Percentiles rank a stretch among this genome's conserved stretches.
Conservation (phyloP, 2,888 invertebrate genomes). For the Phalangium opilio region DNA sequence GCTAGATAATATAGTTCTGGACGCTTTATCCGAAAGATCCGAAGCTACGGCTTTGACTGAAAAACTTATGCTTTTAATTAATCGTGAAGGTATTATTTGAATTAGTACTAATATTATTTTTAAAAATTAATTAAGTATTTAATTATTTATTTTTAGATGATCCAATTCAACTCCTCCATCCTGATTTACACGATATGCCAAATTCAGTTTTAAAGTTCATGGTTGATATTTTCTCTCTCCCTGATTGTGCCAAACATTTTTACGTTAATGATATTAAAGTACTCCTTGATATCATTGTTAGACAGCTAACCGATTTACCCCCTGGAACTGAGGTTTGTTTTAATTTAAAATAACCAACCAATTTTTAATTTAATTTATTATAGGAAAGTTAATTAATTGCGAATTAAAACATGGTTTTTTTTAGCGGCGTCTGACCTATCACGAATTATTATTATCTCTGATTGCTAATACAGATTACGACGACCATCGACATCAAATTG, state of each 20-base stretch:
- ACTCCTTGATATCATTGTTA: conserved; percentile 76
- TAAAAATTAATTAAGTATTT: not conserved
- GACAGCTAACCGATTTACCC: conserved; percentile 76
- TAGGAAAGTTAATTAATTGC: too few relatives aligned
- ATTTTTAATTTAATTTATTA: too few relatives aligned
- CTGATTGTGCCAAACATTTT: conserved; percentile 66
- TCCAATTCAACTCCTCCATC: conserved; percentile 34
- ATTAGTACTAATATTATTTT: conserved; percentile 6
- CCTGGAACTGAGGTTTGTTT: conserved; percentile 48
- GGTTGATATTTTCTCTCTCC: conserved; percentile 64
- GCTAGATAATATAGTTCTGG: conserved; percentile 30
- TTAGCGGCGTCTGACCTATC: too few relatives aligned
- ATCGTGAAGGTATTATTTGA: conserved; percentile 52
- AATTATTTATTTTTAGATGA: conserved; percentile 47
- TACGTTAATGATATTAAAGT: conserved; percentile 92
- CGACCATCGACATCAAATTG: too few relatives aligned
- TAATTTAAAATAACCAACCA: too few relatives aligned
- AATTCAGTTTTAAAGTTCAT: conserved; percentile 79
- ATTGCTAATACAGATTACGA: too few relatives aligned
- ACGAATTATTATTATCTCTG: too few relatives aligned
- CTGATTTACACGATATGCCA: conserved; percentile 27
- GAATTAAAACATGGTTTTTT: too few relatives aligned
- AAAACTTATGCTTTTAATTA: conserved; percentile 67
- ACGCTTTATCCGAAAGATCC: conserved; percentile 29
- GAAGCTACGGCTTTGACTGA: conserved; percentile 78